A percentile compares a stretch with the other conserved stretches of the same genome.
Conservation (phyloP, 2,888 invertebrate genomes). For the Brenthis hecate region DNA sequence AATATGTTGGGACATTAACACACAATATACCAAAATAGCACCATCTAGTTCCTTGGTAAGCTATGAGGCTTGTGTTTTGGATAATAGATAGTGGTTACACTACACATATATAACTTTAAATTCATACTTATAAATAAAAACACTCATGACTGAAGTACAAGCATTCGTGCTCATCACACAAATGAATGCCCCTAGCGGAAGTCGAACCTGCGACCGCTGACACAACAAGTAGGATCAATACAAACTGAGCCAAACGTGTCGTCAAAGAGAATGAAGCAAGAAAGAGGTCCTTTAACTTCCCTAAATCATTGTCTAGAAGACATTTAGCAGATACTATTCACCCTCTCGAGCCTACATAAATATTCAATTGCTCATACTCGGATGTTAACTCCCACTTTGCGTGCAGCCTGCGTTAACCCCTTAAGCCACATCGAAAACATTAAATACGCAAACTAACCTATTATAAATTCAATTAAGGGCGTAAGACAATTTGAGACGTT, state of each 20-base stretch:
- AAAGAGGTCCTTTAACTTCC: neutral
- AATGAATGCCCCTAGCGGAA: no score
- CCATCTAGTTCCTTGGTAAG: no score
- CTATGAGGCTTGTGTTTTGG: no score
- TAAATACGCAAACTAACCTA: slow-evolving; percentile 72
- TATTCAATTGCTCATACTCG: slow-evolving; percentile 6
- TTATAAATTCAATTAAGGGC: slow-evolving; percentile 79
- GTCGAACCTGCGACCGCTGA: no score
- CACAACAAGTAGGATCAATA: no score
- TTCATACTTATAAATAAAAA: no score
- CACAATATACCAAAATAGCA: no score
- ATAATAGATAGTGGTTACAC: no score
- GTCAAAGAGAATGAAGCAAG: neutral
- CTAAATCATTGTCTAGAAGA: slow-evolving; percentile 1
- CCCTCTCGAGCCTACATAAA: slow-evolving; percentile 8
- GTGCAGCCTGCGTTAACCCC: slow-evolving; percentile 50
- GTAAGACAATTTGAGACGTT: slow-evolving; percentile 69
- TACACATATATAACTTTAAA: no score
- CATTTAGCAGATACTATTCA: neutral
- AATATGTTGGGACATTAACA: neutral
- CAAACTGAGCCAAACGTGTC: no score
- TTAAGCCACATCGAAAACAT: slow-evolving; percentile 38
- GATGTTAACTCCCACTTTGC: slow-evolving; percentile 38
- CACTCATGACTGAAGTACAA: no score
- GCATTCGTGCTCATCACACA: no score